phyloP scores from a whole-genome alignment of 2,797 vertebrate genomes.

The Graptemys geographica region DNA sequence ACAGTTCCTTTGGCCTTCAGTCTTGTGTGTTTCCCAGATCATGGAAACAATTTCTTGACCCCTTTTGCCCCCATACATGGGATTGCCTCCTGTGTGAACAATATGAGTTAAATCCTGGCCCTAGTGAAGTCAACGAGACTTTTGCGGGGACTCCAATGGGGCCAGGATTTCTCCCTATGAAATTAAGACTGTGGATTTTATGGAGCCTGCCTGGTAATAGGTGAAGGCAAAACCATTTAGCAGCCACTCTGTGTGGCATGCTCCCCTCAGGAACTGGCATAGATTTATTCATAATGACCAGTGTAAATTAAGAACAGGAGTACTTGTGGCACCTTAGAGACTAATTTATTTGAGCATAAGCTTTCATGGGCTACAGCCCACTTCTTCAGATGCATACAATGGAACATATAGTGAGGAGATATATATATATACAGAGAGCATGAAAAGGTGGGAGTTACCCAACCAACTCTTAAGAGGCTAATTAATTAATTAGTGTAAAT shows the following conservation, averaged over 20 bases:
- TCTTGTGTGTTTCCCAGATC: not conserved
- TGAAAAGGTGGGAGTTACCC: no score
- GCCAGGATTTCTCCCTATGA: not conserved
- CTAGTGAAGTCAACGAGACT: not conserved
- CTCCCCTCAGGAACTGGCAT: not conserved
- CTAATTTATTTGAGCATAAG: no score
- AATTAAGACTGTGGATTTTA: not conserved
- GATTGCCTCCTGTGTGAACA: not conserved
- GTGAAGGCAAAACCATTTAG: not conserved
- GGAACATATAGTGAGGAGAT: no score
- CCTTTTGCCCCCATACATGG: not conserved
- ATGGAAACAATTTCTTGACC: not conserved
- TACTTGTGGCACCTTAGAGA: no score
- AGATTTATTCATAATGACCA: constrained; percentile 19
- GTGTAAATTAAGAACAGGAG: not conserved
- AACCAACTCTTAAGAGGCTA: no score
- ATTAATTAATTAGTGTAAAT: not conserved
- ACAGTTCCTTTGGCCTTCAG: not conserved
- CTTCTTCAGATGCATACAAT: no score
- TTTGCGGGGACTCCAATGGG: not conserved
- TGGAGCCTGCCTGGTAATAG: not conserved
- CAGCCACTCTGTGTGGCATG: not conserved
- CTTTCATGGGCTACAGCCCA: no score
- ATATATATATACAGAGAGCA: no score
- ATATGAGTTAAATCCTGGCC: not conserved